phyloP scores from a whole-genome alignment of 1,140 invertebrate genomes.

The Elysia chlorotica region DNA sequence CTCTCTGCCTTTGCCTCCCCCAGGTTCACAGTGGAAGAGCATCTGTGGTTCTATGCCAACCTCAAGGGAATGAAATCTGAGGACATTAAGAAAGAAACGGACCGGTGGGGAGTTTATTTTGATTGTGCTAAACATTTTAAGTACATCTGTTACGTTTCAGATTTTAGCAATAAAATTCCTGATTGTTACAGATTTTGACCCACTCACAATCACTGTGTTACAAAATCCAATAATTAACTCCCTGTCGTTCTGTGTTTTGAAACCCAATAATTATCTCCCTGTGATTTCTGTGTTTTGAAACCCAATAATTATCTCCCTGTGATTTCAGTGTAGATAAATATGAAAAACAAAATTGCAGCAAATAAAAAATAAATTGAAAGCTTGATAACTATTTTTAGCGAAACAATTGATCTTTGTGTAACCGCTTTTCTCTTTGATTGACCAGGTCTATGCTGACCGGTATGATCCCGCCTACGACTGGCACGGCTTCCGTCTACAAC shows the following conservation, averaged over 20 bases:
- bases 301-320: background rate
- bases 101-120: conserved; percentile 36
- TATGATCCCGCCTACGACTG: conserved; percentile 67
- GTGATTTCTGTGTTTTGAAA: no score
- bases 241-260: no score
- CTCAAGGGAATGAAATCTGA: conserved; percentile 62
- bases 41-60: conserved; percentile 63
- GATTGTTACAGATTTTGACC: no score
- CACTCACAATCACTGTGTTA: no score
- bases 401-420: background rate
- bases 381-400: background rate
- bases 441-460: conserved; percentile 71
- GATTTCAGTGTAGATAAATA: background rate
- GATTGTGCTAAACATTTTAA: no score
- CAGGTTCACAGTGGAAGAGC: conserved; percentile 64
- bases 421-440: background rate
- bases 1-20: no score
- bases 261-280: background rate
- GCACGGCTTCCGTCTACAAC: conserved; percentile 68
- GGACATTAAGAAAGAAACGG: conserved; percentile 53
- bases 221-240: no score
- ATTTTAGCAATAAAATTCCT: no score
- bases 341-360: background rate
- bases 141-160: no score
- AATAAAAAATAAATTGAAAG: background rate